Conservation (phyloP, 1,140 invertebrate species). For the Scaptomyza montana region DNA sequence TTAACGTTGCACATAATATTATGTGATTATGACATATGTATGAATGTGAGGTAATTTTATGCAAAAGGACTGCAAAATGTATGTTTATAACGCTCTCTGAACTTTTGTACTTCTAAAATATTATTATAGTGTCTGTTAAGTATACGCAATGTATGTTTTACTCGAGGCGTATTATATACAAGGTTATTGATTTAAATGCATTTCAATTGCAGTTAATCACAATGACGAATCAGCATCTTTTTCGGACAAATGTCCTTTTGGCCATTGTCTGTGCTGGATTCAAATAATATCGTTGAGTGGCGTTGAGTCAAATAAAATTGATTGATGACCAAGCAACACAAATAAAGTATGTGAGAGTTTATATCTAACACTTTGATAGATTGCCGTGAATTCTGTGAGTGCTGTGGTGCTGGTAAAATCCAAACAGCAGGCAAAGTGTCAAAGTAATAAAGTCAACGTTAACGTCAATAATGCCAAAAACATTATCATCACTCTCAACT, state of each 20-base stretch:
- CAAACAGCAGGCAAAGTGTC: slow-evolving; percentile 62
- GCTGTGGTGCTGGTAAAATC: slow-evolving; percentile 15
- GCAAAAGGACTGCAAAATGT: background rate
- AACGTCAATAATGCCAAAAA: slow-evolving; percentile 41
- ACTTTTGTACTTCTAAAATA: too few relatives aligned
- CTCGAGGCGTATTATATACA: background rate
- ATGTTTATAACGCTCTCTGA: too few relatives aligned
- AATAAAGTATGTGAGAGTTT: slow-evolving; percentile 30
- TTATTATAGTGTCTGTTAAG: too few relatives aligned
- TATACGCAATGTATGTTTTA: background rate
- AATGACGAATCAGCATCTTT: slow-evolving; percentile 20
- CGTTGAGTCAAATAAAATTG: slow-evolving; percentile 67
- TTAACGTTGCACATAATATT: slow-evolving; percentile 12
- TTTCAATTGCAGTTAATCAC: slow-evolving; percentile 25
- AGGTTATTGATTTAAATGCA: slow-evolving; percentile 6
- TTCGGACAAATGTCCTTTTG: slow-evolving; percentile 8
- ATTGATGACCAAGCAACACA: slow-evolving; percentile 60
- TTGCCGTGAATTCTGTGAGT: slow-evolving; percentile 39
- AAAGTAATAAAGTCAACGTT: slow-evolving; percentile 53
- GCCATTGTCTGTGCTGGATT: slow-evolving; percentile 1
- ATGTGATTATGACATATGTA: slow-evolving; percentile 7
- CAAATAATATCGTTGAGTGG: slow-evolving; percentile 61
- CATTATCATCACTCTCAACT: slow-evolving; percentile 49
- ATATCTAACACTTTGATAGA: slow-evolving; percentile 76
- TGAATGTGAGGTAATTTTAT: background rate